Base-by-base conservation (phyloP, 2,113 vertebrate species). In the Psittacus erithacus region DNA sequence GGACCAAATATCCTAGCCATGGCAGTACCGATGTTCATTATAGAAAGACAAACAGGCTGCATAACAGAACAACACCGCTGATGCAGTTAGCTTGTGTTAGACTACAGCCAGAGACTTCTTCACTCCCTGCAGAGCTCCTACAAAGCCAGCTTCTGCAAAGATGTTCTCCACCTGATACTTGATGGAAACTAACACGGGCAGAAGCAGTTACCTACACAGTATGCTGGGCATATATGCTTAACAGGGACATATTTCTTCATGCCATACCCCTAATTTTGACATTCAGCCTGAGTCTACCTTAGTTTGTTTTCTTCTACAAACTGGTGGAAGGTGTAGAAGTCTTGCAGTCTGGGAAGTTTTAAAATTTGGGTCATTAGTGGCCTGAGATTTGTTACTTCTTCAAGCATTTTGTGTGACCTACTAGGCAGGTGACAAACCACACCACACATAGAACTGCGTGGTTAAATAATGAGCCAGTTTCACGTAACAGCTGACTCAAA, bases 381-480 rank as follows among this genome's bases (percentile, higher is more conserved):
- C 35, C 24, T 5, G 1, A 87, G 39, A 80, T 19, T 43, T 76
- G 29, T 77, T 86, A 57, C 24, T 86, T 63, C 65, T 77, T 62
- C 29, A 59, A 39, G 35, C 6, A 22, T 28, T 76, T 90, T 41
- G 49, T 71, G 38, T 10, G 70, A 52, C 49, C 57, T 28, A 19
- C 11, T 7, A 76, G 35, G 47, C 1, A 64, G 39, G 16, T 31
- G 39, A 49, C 29, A 52, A 90, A 43, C 2, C 52, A n/a, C 11
- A 64, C 25, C 27, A 23, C 3, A 31, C 1, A 29, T 4, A 52
- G 35, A 77, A 81, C 6, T 9, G 43, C 0, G 1, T 1, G 7
- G 38, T 29, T 65, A 82, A 79, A 27, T 33, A 47, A 49, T 3
- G 4, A 94, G 41, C 10, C 35, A 86, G 17, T 10, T 55, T 2